These are phyloP conservation scores for Colossoma macropomum DNA, from an alignment of 2,113 vertebrate genomes.

Conservation along the genomic window DNA sequence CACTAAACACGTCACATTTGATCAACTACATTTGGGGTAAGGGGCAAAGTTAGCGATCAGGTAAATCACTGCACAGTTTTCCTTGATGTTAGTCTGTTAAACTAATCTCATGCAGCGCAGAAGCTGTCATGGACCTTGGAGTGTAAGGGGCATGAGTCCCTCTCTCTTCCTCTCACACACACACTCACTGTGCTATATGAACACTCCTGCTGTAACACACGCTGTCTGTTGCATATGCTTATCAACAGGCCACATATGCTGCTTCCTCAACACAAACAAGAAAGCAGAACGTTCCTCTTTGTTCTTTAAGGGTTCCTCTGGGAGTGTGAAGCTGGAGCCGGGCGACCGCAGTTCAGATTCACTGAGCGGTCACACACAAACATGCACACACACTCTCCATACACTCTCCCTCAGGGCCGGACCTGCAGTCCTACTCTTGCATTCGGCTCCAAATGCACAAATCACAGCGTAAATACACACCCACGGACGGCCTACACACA, in stretches of 20 bases:
- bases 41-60: neutral
- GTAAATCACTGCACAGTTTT: no score
- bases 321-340: slow-evolving; percentile 39
- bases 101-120: neutral
- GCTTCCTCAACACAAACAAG: slow-evolving; percentile 37
- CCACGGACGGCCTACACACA: neutral
- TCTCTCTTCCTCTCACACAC: neutral
- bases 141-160: neutral
- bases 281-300: slow-evolving; percentile 41
- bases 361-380: neutral
- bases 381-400: neutral
- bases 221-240: slow-evolving; percentile 45
- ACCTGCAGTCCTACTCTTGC: neutral
- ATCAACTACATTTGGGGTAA: no score
- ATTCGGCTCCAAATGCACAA: slow-evolving; percentile 10
- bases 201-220: slow-evolving; percentile 9
- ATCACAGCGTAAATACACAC: neutral
- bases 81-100: no score
- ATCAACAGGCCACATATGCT: slow-evolving; percentile 48
- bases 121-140: neutral
- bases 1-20: no score
- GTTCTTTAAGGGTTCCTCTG: slow-evolving; percentile 42
- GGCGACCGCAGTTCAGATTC: slow-evolving; percentile 40
- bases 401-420: neutral
- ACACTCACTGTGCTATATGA: neutral